Evolutionary conservation across 2,113 vertebrate genomes (phyloP).

Genomic region (Pseudorasbora parva): DNA sequence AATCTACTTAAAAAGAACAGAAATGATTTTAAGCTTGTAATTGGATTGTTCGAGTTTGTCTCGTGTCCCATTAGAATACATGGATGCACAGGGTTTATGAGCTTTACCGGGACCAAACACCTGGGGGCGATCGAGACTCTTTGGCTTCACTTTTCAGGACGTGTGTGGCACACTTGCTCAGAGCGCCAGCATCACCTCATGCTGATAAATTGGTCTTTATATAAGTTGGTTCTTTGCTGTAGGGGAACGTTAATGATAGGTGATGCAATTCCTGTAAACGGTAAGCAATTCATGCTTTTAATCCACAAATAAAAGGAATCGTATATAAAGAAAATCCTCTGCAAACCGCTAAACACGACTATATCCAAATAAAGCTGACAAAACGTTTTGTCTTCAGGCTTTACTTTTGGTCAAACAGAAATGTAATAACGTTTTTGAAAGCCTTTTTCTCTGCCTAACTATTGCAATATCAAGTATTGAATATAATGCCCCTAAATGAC

Average conservation of each 20-base stretch:
- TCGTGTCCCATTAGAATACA: too few relatives aligned
- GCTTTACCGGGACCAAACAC: too few relatives aligned
- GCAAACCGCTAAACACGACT: neutral
- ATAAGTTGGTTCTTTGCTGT: neutral
- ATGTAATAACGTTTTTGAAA: neutral
- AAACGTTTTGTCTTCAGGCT: neutral
- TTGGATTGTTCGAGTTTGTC: too few relatives aligned
- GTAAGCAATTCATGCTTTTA: slow-evolving; percentile 14
- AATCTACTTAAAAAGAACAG: too few relatives aligned
- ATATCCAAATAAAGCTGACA: neutral
- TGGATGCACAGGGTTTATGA: too few relatives aligned
- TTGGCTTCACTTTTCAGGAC: too few relatives aligned
- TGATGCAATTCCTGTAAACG: slow-evolving; percentile 39
- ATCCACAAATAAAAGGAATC: slow-evolving; percentile 29
- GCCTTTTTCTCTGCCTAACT: neutral
- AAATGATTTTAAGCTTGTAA: too few relatives aligned
- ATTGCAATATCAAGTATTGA: neutral
- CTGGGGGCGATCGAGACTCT: too few relatives aligned
- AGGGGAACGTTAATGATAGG: neutral
- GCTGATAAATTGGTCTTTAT: slow-evolving; percentile 19
- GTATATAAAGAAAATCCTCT: slow-evolving; percentile 6
- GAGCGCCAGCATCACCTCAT: neutral
- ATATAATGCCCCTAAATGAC: neutral
- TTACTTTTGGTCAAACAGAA: slow-evolving; percentile 12
- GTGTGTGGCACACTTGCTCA: neutral